Evolutionary conservation across 1,140 invertebrate species (phyloP), one percentile per base, ranked within the genome.

Genomic region (Ceratosolen fusciceps): DNA sequence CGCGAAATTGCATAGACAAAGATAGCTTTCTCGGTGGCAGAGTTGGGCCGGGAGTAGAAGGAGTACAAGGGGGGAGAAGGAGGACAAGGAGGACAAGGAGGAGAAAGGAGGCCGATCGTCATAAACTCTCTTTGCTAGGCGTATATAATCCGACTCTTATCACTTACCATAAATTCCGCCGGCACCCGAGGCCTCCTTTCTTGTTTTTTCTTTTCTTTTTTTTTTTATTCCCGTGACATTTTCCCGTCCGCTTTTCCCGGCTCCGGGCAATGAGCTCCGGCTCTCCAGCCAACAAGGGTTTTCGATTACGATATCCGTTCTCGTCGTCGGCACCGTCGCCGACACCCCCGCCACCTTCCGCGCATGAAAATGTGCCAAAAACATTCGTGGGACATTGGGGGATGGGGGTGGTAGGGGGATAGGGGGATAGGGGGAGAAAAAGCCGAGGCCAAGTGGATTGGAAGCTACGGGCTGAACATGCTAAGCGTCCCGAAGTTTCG

Each of bases 91-190:
- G n/a, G n/a, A n/a, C n/a, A n/a, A n/a, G n/a, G 16, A 47, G 16
- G 43, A 67, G 24, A 62, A 0, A 34, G 24, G n/a, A 2, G n/a
- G 31, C 16, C 21, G 16, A 43, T 68, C 19, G 34, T 24, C 43
- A 31, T 71, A 71, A 71, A 52, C 68, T 71, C 43, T 19, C n/a
- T 21, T 16, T 37, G 10, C 14, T 26, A 10, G 24, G 5, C 67
- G 21, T 47, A 52, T 47, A 43, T 68, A 68, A 68, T 68, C 39
- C 16, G 2, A 14, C 5, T 12, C 47, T 72, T 71, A 72, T 73
- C 71, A 58, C 56, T 73, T 73, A 73, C 31, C 71, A 39, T 58
- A 73, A 73, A 73, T 54, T 26, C 29, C 31, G 26, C 19, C 21
- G 5, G 21, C 49, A 24, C 26, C 8, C 21, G 3, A 2, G n/a